Conservation (phyloP, 2,797 vertebrate species). For the Acropternis orthonyx region DNA sequence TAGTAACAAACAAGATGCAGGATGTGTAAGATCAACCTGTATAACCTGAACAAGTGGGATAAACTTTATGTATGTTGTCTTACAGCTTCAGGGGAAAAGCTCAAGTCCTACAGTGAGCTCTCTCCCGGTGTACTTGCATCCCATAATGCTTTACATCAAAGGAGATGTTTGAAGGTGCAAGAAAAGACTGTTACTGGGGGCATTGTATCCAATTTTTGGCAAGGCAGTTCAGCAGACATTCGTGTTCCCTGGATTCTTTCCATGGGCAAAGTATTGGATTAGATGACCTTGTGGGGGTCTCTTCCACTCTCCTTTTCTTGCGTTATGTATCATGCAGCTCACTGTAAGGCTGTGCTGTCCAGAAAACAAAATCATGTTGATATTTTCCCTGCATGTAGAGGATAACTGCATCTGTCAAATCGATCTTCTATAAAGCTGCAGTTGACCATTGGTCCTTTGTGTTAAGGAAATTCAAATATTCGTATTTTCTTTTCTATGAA, state of each 20-base stretch:
- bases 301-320: not conserved
- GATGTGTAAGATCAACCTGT: not conserved
- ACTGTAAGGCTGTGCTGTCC: not conserved
- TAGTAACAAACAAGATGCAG: not conserved
- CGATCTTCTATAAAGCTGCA: not conserved
- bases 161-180: not conserved
- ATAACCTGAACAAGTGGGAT: not conserved
- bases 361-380: not conserved
- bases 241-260: not conserved
- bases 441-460: not conserved
- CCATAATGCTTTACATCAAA: not conserved
- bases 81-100: not conserved
- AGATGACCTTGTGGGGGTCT: not conserved
- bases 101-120: not conserved
- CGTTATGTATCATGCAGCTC: not conserved
- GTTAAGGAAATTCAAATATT: not conserved
- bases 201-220: not conserved
- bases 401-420: not conserved
- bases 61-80: not conserved
- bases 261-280: not conserved
- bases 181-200: not conserved
- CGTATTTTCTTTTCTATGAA: not conserved
- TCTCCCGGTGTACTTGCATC: not conserved
- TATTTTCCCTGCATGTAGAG: not conserved
- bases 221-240: not conserved